Base-by-base conservation (phyloP, 2,113 vertebrate genomes). In the Antechinus stuartii region DNA sequence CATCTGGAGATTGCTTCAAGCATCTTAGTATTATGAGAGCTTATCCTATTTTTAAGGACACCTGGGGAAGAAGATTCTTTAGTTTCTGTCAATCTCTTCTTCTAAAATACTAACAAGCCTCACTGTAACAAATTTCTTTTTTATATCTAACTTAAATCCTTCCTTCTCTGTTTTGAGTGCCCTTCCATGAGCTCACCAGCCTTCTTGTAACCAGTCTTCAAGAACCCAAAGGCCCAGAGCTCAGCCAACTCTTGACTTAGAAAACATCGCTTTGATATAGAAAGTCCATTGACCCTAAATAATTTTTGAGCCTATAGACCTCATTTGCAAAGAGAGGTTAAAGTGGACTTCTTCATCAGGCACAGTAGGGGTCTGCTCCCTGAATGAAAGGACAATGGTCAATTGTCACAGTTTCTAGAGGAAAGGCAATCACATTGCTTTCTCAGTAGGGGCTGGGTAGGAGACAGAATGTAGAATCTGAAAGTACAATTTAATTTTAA, bases 81-180 rank as follows among this genome's bases (percentile, higher is more conserved):
- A 2, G 42, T 56, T 25, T 61, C 92, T 50, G 76, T 93, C 42
- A 52, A 11, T 26, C 30, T 54, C 3, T 68, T 35, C 61, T 68
- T 35, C 30, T 6, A 30, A 35, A 68, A 68, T 30, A 35, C 12
- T 35, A 68, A 68, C 30, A 35, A 68, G 52, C 50, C 55, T 53
- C 54, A 76, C 52, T 42, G 42, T 49, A 54, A 25, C 93, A 91
- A 91, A 84, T 54, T 92, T 94, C 76, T 92, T 95, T 47, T 26
- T 91, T 24, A 6, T 22, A 54, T 94, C 68, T 90, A 52, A 92
- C 2, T 91, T 54, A 92, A 91, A 68, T 92, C 22, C 10, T 25
- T 91, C 16, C 52, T 56, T 19, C 7, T 91, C 84, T 90, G 90
- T 68, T 35, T 5, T 14, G 61, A 35, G 30, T 35, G 30, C 30